phyloP scores from a whole-genome alignment of 2,113 vertebrate genomes.

The Cyanoderma ruficeps region DNA sequence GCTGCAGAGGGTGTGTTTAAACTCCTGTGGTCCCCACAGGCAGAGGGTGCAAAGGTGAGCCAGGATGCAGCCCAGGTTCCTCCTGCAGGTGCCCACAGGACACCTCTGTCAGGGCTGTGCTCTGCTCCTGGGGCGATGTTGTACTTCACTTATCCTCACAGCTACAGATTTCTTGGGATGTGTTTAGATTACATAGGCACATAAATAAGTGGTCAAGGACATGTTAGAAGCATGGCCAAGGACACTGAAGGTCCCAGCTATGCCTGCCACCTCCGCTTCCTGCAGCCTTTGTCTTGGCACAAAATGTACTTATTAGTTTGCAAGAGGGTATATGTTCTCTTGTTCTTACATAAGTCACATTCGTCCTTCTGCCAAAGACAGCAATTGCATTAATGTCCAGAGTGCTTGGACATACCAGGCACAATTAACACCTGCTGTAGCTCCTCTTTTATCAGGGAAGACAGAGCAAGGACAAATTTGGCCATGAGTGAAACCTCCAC shows the following conservation, averaged over 20 bases:
- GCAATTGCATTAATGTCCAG: background rate
- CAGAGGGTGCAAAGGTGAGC: background rate
- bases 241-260: background rate
- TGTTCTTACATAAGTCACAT: background rate
- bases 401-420: background rate
- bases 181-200: background rate
- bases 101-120: background rate
- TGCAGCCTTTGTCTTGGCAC: background rate
- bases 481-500: background rate
- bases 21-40: background rate
- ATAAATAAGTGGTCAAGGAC: background rate
- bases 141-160: background rate
- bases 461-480: background rate
- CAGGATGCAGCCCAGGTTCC: background rate
- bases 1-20: background rate
- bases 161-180: background rate
- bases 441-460: background rate
- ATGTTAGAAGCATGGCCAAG: background rate
- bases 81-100: background rate
- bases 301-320: background rate
- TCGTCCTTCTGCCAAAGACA: background rate
- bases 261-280: background rate
- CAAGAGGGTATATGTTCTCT: background rate
- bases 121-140: accelerated
- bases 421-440: background rate